A percentile compares a stretch with the other conserved stretches of the same genome.
Evolutionary conservation across 2,888 invertebrate genomes (phyloP).

Genomic region (Pristionchus exspectatus): DNA sequence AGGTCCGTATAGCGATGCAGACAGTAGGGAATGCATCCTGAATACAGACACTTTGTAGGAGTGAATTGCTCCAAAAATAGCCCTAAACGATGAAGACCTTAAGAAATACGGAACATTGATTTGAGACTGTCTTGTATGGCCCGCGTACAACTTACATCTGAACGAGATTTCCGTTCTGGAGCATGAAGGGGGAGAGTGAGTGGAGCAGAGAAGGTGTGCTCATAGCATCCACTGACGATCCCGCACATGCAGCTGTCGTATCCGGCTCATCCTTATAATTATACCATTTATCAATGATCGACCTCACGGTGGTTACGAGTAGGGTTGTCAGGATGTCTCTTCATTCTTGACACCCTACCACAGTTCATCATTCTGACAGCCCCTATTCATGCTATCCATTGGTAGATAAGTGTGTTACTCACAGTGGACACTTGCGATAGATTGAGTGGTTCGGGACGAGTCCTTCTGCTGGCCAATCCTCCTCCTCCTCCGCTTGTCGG

Average conservation of each 20-base stretch:
- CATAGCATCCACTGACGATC: constrained; percentile 15
- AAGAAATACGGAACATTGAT: no score
- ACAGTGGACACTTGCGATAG: constrained; percentile 52
- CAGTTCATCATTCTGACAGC: neutral
- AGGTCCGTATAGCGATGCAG: constrained; percentile 63
- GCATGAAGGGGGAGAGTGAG: constrained; percentile 23
- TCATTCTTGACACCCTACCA: neutral
- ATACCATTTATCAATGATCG: neutral
- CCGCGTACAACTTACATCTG: constrained; percentile 16
- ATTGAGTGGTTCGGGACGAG: constrained; percentile 58
- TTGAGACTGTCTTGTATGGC: no score
- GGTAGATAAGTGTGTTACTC: neutral
- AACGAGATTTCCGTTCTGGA: constrained; percentile 31
- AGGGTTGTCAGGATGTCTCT: neutral
- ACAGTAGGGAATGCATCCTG: constrained; percentile 57
- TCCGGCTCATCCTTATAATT: neutral
- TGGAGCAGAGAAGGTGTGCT: constrained; percentile 44
- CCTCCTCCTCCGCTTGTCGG: constrained; percentile 33
- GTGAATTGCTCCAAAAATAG: no score
- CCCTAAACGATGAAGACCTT: no score
- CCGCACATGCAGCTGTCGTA: neutral
- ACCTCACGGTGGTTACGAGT: neutral
- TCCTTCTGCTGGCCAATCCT: constrained; percentile 33
- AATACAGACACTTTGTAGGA: neutral
- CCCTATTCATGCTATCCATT: neutral